Conservation (phyloP, 2,888 invertebrate genomes). For the Argynnis bischoffii region DNA sequence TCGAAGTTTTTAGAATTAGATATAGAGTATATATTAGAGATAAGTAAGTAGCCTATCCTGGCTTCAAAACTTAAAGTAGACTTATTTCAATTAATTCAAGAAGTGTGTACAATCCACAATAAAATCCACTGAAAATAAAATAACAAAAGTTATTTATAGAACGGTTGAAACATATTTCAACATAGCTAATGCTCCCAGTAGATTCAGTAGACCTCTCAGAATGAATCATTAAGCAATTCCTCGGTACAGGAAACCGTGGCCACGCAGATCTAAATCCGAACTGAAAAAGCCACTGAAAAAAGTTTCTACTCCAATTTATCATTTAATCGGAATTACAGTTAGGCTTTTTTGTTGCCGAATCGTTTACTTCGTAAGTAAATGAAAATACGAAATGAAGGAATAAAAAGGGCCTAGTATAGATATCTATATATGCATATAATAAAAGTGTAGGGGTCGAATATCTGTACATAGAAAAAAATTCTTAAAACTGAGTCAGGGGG, state of each 20-base stretch:
- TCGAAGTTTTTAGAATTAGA: too few relatives aligned
- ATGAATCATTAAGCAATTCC: slow-evolving; percentile 57
- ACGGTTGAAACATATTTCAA: slow-evolving; percentile 38
- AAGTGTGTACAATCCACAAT: background rate
- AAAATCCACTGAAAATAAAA: slow-evolving; percentile 1
- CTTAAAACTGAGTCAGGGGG: too few relatives aligned
- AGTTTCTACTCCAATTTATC: slow-evolving; percentile 1
- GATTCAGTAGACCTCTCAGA: slow-evolving; percentile 52
- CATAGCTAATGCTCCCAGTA: slow-evolving; percentile 52
- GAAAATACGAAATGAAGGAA: background rate
- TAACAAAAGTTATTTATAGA: slow-evolving; percentile 27
- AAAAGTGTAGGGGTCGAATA: too few relatives aligned
- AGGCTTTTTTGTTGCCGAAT: background rate
- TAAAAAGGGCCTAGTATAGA: background rate
- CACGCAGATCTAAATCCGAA: slow-evolving; percentile 36
- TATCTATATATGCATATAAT: too few relatives aligned
- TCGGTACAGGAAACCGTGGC: slow-evolving; percentile 37
- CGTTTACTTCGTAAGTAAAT: background rate
- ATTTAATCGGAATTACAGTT: slow-evolving; percentile 3
- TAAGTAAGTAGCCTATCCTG: too few relatives aligned
- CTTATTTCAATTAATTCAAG: background rate
- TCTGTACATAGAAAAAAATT: too few relatives aligned
- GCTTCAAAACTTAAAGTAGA: too few relatives aligned
- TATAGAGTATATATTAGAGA: too few relatives aligned
- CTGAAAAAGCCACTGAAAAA: slow-evolving; percentile 29